Evolutionary conservation across 30 jellyfish, hydroid and myxozoan species (phyloP), one percentile per base, ranked within the genome.

Genomic region (Turritopsis rubra): DNA sequence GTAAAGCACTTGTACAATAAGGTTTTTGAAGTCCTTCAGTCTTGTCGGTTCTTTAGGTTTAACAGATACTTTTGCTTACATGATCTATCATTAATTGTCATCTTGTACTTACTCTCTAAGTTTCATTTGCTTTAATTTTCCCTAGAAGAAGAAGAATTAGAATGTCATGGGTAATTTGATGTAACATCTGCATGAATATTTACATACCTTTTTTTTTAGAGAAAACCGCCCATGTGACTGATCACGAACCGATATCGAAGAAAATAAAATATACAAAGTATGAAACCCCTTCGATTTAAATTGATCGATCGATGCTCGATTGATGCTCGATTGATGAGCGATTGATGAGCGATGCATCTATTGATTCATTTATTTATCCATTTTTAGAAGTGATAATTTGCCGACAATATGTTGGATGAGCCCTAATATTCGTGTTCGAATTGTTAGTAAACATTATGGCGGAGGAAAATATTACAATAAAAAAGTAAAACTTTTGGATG

Each of bases 371-470:
- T 3, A 41, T 41, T 41, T 5, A 41, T 7, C 52, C 1, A 13
- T 41, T 41, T 41, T 13, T 41, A 53, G 52, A 72, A 18, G 27
- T 24, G 83, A 68, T 18, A 41, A 81, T n/a, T 7, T 53, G 8
- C 91, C 83, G 21, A 27, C 9, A 68, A 17, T 27, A 68, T 29
- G 89, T 83, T 91, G 98, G 98, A 29, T 91, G 71, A 75, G 53
- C 4, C 95, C 98, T 22, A 73, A 84, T 31, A 84, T 91, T 8
- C 88, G 95, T 75, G 98, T 87, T 8, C 92, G 98, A 22, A 75
- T 91, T 9, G 78, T 91, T 66, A 87, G 96, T 84, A 84, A 87
- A 84, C 75, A 84, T 65, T 85, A 88, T 60, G 79, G 82, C 74
- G 79, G 79, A 26, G 98, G 98, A 23, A 21, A 25, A 20, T 87